Evolutionary conservation across 2,797 vertebrate species (phyloP).

Genomic region (Smutsia gigantea): DNA sequence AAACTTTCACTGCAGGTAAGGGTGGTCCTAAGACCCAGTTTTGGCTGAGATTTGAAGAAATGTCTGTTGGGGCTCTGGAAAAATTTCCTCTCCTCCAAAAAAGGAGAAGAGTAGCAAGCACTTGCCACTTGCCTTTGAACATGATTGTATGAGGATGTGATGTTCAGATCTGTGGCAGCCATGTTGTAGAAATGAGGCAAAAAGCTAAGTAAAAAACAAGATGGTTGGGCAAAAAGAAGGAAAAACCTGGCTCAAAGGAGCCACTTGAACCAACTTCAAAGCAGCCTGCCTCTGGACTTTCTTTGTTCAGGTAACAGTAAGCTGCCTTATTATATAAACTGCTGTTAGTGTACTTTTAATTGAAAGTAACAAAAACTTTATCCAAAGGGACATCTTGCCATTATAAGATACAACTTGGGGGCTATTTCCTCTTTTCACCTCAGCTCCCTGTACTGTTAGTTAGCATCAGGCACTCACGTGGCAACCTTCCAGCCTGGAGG

Average conservation of each 20-base stretch:
- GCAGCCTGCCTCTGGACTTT: not conserved
- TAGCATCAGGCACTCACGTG: not conserved
- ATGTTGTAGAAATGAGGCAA: not conserved
- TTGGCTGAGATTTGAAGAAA: not conserved
- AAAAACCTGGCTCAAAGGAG: not conserved
- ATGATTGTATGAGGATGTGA: not conserved
- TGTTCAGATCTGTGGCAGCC: not conserved
- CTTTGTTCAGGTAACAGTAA: not conserved
- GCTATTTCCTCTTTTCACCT: not conserved
- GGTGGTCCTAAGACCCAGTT: not conserved
- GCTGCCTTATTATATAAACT: not conserved
- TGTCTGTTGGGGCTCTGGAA: not conserved
- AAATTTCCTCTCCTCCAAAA: not conserved
- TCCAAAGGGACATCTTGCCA: not conserved
- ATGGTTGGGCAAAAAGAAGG: not conserved
- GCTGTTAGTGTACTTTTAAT: not conserved
- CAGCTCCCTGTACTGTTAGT: fast-evolving
- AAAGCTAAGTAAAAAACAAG: not conserved
- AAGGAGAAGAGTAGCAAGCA: not conserved
- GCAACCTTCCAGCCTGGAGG: not conserved
- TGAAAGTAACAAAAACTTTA: not conserved
- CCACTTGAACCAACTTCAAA: not conserved
- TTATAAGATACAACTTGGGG: not conserved
- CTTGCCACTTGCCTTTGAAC: not conserved
- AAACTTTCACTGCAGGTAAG: not conserved